Conservation (phyloP, 2,113 vertebrate genomes). For the Rhinoderma darwinii region DNA sequence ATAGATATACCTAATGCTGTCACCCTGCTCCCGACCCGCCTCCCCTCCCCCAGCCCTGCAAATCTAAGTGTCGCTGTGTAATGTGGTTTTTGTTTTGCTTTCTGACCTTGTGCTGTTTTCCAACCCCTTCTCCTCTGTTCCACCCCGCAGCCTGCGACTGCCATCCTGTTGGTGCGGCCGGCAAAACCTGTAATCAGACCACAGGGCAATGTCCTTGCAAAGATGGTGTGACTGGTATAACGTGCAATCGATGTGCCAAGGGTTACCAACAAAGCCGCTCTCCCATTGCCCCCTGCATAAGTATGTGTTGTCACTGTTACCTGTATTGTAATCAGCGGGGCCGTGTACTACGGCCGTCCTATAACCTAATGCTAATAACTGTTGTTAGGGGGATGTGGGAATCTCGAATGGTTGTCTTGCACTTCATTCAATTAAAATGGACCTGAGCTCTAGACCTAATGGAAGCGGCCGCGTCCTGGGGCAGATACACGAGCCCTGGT, state of each 20-base stretch:
- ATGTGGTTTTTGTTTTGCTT: slow-evolving; percentile 35
- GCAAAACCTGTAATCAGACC: slow-evolving; percentile 99
- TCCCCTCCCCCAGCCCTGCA: not conserved
- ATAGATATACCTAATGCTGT: not conserved
- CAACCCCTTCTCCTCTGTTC: slow-evolving; percentile 74
- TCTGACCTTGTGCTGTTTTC: slow-evolving; percentile 59
- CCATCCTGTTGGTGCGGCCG: slow-evolving; percentile 96
- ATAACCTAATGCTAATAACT: not conserved
- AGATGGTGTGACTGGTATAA: slow-evolving; percentile 97
- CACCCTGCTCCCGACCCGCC: slow-evolving; percentile 3
- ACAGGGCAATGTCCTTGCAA: slow-evolving; percentile 99
- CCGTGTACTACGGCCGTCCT: not conserved
- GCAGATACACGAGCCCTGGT: too few species aligned
- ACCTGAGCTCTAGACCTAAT: not conserved
- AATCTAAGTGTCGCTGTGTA: slow-evolving; percentile 9
- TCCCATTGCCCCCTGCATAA: slow-evolving; percentile 98
- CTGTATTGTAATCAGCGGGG: slow-evolving; percentile 20
- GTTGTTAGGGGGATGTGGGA: not conserved
- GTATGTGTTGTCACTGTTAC: slow-evolving; percentile 77
- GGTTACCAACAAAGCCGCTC: slow-evolving; percentile 99
- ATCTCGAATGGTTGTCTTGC: too few species aligned
- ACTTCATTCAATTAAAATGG: not conserved
- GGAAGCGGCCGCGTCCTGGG: not conserved
- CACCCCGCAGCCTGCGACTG: slow-evolving; percentile 94
- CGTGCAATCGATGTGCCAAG: slow-evolving; percentile 97